A percentile compares a stretch with the other conserved stretches of the same genome.
phyloP scores from a whole-genome alignment of 2,888 invertebrate species.

The Rotaria macrura region DNA sequence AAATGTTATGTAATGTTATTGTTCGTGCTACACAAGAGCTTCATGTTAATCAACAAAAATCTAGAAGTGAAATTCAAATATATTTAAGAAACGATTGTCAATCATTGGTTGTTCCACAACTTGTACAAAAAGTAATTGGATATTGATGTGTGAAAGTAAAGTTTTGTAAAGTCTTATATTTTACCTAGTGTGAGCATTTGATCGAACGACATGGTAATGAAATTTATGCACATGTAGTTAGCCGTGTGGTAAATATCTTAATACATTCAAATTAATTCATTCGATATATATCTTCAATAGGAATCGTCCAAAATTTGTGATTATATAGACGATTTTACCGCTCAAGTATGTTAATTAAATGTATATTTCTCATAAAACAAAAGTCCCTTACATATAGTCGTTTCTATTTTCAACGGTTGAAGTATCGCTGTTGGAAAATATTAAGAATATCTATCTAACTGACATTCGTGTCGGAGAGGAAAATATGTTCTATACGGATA shows the following conservation, averaged over 20 bases:
- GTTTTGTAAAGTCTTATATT: neutral
- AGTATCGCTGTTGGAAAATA: no score
- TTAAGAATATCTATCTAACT: no score
- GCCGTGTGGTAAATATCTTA: neutral
- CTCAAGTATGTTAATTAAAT: neutral
- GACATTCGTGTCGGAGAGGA: no score
- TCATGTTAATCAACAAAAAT: neutral
- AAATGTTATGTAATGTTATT: neutral
- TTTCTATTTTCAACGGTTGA: no score
- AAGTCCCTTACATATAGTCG: no score
- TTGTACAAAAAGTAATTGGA: neutral
- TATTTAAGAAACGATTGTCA: neutral
- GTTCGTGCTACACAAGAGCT: neutral
- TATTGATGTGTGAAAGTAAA: no score
- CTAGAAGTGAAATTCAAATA: neutral
- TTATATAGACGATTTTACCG: neutral
- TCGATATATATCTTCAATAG: neutral
- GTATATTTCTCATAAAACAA: no score
- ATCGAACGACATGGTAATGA: neutral
- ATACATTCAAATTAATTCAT: neutral
- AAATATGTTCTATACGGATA: no score
- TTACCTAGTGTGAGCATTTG: neutral
- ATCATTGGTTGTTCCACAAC: neutral
- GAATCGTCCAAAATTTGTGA: neutral
- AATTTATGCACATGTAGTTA: neutral